A percentile compares a stretch with the other conserved stretches of the same genome.
These are phyloP conservation scores for Drosophila bocki DNA, from an alignment of 1,140 invertebrate genomes.

Conservation along the genomic window DNA sequence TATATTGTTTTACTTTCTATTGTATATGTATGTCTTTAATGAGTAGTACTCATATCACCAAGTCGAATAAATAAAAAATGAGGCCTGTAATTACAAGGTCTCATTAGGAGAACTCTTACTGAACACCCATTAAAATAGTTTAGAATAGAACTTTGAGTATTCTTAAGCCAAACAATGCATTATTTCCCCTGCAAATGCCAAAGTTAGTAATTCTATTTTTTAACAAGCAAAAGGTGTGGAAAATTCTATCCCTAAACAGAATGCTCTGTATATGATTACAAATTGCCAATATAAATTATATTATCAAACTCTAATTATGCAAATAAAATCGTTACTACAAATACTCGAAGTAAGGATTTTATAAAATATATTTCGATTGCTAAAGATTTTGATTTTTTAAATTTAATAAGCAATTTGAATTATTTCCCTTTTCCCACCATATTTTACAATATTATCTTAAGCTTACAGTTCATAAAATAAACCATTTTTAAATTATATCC, in stretches of 20 bases:
- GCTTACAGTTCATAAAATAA: not conserved
- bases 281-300: not conserved
- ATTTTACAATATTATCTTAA: not conserved
- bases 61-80: not conserved
- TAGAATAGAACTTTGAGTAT: slow-evolving; percentile 5
- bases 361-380: not conserved
- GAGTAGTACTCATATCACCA: not conserved
- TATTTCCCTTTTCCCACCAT: not conserved
- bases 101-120: slow-evolving; percentile 32
- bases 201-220: slow-evolving; percentile 2
- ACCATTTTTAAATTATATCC: not conserved
- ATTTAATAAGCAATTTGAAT: not conserved
- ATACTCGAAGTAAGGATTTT: not conserved
- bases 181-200: not conserved
- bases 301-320: not conserved
- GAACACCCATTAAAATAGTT: slow-evolving; percentile 23
- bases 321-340: not conserved
- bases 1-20: slow-evolving; percentile 27
- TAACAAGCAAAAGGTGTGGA: not conserved
- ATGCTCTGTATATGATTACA: slow-evolving; percentile 6
- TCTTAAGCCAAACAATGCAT: slow-evolving; percentile 9
- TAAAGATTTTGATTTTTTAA: too few species aligned
- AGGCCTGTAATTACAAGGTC: slow-evolving; percentile 14
- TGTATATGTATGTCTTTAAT: not conserved
- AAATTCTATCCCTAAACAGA: not conserved